phyloP scores from a whole-genome alignment of 2,888 invertebrate species.

The Volucella inflata region DNA sequence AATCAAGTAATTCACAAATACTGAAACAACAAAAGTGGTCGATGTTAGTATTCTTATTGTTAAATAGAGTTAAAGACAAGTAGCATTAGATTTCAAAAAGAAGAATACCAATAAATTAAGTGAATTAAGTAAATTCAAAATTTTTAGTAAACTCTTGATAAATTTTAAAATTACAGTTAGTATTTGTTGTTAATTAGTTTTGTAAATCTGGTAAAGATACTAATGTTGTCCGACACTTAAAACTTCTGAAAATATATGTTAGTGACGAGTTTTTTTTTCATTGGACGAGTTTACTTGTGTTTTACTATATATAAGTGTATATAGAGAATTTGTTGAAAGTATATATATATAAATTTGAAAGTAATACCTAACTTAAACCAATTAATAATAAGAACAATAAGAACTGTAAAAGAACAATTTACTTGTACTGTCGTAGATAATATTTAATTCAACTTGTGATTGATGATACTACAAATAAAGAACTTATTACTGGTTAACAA shows the following conservation, averaged over 20 bases:
- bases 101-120: conserved; percentile 32
- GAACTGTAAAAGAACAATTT: too few relatives aligned
- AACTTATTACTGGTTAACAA: neutral
- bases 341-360: conserved; percentile 41
- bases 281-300: conserved; percentile 19
- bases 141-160: conserved; percentile 9
- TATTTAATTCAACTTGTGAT: conserved; percentile 10
- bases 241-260: neutral
- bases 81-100: neutral
- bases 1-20: too few relatives aligned
- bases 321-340: conserved; percentile 48
- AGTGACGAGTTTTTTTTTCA: conserved; percentile 31
- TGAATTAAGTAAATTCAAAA: neutral
- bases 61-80: neutral
- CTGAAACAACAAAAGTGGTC: neutral
- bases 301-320: conserved; percentile 26
- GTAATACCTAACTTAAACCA: neutral
- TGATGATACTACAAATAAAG: neutral
- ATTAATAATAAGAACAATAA: too few relatives aligned
- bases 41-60: neutral
- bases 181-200: conserved; percentile 60
- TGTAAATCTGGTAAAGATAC: conserved; percentile 33
- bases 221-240: conserved; percentile 11
- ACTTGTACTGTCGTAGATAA: neutral
- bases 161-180: conserved; percentile 11